Base-by-base conservation (phyloP, 2,797 vertebrate genomes). In the Simalia tracyae region DNA sequence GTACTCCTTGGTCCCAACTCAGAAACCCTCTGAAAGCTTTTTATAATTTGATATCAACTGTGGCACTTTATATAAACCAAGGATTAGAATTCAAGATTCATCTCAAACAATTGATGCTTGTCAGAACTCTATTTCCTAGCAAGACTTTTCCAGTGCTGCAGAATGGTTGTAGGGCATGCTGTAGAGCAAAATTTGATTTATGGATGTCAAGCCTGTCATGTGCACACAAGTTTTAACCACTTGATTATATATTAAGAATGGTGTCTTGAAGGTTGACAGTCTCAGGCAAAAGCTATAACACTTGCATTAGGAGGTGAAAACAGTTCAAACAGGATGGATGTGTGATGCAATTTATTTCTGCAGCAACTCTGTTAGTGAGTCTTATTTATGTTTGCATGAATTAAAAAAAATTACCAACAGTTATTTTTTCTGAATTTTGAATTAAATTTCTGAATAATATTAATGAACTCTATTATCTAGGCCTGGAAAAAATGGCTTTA, bases 211-310 rank as follows among this genome's bases (percentile, higher is more conserved):
- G 93, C 84, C 31, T 94, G 4, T 93, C 84, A 92, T 57, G 91
- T 19, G 31, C 90, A 50, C 3, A 3, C 50, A 76, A 66, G 22
- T 90, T 36, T 10, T 66, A 90, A 66, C 89, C 8, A 90, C 24
- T 91, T 89, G 10, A 88, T 92, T 92, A 89, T 91, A 93, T 93
- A 87, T 92, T 93, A 91, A 91, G 72, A 81, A 91, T 64, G 31
- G 14, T 28, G 7, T 59, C 46, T 31, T 72, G 46, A 66, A 81
- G 60, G 94, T 91, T 92, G 86, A 91, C 64, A 64, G 86, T 94
- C 59, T 93, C 9, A 86, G 76, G 81, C 84, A 72, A 59, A 89
- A 92, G 26, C 87, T 19, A 56, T 17, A 84, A 89, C 11, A 61
- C 89, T 94, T 86, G 92, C 22, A 57, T 86, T 90, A 93, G 66